These are phyloP conservation scores for Corythornis cristatus DNA, from an alignment of 2,113 vertebrate genomes.

Conservation along the genomic window DNA sequence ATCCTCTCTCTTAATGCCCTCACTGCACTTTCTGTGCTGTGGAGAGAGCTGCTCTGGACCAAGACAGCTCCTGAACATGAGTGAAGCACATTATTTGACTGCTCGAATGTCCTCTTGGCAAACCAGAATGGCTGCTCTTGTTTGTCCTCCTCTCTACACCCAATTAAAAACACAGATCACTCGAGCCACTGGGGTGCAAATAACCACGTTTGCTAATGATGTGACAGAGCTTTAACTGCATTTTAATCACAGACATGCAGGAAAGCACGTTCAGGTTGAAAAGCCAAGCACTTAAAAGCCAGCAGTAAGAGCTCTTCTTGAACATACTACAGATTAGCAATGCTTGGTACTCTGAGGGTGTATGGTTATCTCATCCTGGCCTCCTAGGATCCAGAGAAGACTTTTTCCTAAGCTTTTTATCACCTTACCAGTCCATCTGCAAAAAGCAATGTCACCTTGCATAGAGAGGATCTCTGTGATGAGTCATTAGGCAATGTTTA, in stretches of 20 bases:
- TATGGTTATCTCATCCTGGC: not conserved
- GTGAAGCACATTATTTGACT: not conserved
- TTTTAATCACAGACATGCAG: not conserved
- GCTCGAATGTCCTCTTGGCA: not conserved
- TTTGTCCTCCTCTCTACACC: not conserved
- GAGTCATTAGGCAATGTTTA: not conserved
- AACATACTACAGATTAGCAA: not conserved
- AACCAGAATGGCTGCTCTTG: not conserved
- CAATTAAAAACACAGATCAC: not conserved
- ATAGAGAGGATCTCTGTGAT: not conserved
- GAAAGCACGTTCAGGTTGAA: not conserved
- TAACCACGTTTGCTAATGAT: not conserved
- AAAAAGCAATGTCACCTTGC: slow-evolving; percentile 5
- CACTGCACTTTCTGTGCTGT: not conserved
- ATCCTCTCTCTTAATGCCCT: not conserved
- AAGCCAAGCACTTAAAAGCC: slow-evolving; percentile 5
- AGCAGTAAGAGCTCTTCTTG: not conserved
- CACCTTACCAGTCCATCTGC: not conserved
- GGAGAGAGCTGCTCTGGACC: not conserved
- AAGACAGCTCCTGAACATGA: not conserved
- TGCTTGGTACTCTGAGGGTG: not conserved
- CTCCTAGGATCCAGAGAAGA: not conserved
- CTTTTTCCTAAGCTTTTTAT: not conserved
- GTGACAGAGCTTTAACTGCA: not conserved
- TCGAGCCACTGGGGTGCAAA: not conserved